Conservation (phyloP, 2,888 invertebrate genomes). For the Nesidiocoris tenuis region DNA sequence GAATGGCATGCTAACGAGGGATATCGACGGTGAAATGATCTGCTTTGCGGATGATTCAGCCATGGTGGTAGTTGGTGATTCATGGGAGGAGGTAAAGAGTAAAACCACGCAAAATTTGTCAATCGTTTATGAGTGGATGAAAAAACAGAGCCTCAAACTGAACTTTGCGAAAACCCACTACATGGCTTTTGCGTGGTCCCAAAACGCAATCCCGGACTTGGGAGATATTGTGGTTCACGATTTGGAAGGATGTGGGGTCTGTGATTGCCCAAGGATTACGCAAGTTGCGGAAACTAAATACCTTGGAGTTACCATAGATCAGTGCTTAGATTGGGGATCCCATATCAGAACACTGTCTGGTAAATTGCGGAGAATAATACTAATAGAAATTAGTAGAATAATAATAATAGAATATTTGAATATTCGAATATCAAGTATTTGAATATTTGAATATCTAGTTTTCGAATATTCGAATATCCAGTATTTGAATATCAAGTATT, state of each 20-base stretch:
- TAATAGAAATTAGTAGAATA: too few relatives aligned
- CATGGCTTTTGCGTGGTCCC: conserved; percentile 1
- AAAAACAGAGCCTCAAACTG: conserved; percentile 20
- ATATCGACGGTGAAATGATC: conserved; percentile 22
- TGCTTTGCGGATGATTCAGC: conserved; percentile 30
- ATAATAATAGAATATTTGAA: too few relatives aligned
- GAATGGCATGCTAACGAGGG: conserved; percentile 31
- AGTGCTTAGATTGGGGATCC: conserved; percentile 3
- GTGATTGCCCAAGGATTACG: neutral
- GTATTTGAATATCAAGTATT: too few relatives aligned
- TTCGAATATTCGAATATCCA: too few relatives aligned
- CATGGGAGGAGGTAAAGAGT: conserved; percentile 21
- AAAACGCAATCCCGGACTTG: neutral
- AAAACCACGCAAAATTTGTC: conserved; percentile 7
- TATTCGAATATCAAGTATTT: too few relatives aligned
- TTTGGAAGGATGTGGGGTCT: neutral
- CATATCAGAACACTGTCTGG: neutral
- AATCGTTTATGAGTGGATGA: neutral
- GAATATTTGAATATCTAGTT: too few relatives aligned
- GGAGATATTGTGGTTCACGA: neutral
- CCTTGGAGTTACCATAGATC: conserved; percentile 19
- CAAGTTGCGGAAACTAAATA: conserved; percentile 12
- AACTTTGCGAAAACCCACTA: conserved; percentile 28
- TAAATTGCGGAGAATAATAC: conserved; percentile 14
- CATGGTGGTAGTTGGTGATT: conserved; percentile 26